phyloP scores from a whole-genome alignment of 2,888 invertebrate genomes.

The Agrotis clavis region DNA sequence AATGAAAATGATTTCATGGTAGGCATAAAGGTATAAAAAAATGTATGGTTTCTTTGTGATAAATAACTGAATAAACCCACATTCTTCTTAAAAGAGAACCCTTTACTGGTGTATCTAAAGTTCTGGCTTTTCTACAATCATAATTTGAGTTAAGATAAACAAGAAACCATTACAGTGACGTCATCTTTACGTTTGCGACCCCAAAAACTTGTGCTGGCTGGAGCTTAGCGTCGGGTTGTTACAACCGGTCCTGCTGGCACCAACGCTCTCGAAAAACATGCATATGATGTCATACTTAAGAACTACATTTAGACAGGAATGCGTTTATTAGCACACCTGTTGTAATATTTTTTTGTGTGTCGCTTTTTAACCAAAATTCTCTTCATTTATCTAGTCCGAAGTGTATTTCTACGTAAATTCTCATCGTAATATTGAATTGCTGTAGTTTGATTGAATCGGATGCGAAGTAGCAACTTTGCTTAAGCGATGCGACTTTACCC shows the following conservation, averaged over 20 bases:
- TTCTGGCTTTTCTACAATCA: background rate
- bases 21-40: background rate
- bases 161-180: conserved; percentile 24
- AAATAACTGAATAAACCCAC: background rate
- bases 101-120: background rate
- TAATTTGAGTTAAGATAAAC: background rate
- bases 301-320: conserved; percentile 51
- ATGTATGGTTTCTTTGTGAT: background rate
- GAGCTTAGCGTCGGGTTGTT: conserved; percentile 51
- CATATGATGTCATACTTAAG: conserved; percentile 63
- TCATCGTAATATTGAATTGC: background rate
- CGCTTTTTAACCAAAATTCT: background rate
- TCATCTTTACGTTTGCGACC: conserved; percentile 49
- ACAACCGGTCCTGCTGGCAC: conserved; percentile 63
- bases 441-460: background rate
- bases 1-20: conserved; percentile 22
- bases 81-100: background rate
- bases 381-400: background rate
- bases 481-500: no score
- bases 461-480: background rate
- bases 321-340: conserved; percentile 48
- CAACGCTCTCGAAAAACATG: conserved; percentile 59
- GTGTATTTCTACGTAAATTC: background rate
- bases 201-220: conserved; percentile 45
- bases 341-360: conserved; percentile 31